Percentiles rank a stretch among this genome's conserved stretches.
Conservation (phyloP, 2,797 vertebrate genomes). For the Melanotaenia boesemani region DNA sequence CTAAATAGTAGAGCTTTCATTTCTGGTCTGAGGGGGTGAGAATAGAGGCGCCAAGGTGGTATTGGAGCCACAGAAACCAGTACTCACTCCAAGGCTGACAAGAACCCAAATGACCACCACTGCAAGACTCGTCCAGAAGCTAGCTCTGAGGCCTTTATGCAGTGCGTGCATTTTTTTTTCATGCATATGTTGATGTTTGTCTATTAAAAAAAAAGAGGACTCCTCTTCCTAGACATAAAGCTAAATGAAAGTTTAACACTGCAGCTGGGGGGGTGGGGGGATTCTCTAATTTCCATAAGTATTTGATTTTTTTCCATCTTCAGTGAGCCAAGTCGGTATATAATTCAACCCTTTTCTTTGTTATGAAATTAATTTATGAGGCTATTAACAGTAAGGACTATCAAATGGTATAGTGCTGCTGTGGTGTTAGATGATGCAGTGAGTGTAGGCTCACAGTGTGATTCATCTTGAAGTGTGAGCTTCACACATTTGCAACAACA, state of each 20-base stretch:
- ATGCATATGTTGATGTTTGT: conserved; percentile 19
- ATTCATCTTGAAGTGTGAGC: conserved; percentile 53
- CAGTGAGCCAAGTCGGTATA: conserved; percentile 10
- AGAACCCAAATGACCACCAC: conserved; percentile 43
- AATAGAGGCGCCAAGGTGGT: conserved; percentile 52
- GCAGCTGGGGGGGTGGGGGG: neutral
- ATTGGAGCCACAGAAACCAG: conserved; percentile 59
- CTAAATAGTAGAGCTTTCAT: conserved; percentile 55
- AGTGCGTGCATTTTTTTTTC: conserved; percentile 10
- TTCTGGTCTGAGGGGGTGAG: conserved; percentile 62
- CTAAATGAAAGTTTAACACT: conserved; percentile 18
- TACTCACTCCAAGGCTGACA: conserved; percentile 53
- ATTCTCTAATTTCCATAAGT: conserved; percentile 16
- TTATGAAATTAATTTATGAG: conserved; percentile 17
- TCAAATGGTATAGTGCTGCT: conserved; percentile 17
- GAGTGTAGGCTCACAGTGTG: conserved; percentile 25
- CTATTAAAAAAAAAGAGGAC: conserved; percentile 25
- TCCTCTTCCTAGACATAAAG: conserved; percentile 4
- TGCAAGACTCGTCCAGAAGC: conserved; percentile 11
- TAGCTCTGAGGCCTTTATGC: conserved; percentile 18
- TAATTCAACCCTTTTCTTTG: conserved; percentile 35
- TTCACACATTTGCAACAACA: conserved; percentile 43
- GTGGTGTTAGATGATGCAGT: conserved; percentile 29
- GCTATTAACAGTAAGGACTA: conserved; percentile 37
- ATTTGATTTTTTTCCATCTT: conserved; percentile 20